These are phyloP conservation scores for Sebastes miniatus DNA, from an alignment of 2,797 vertebrate species.

Conservation along the genomic window DNA sequence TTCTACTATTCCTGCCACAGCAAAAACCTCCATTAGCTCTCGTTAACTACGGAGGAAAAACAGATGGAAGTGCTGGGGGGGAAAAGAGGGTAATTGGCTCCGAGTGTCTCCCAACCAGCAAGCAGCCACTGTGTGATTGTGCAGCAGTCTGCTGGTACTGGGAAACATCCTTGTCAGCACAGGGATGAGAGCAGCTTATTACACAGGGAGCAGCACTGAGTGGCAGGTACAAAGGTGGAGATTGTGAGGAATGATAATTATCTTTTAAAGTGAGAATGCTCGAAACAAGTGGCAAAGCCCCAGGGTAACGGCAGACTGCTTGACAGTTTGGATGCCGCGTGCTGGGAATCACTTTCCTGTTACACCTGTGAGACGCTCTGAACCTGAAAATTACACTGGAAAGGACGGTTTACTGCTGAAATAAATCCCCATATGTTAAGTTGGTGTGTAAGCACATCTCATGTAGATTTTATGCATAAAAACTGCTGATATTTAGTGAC, in stretches of 20 bases:
- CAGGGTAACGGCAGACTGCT: conserved; percentile 9
- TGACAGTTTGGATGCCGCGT: conserved; percentile 15
- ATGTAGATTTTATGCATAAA: not conserved
- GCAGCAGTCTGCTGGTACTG: conserved; percentile 26
- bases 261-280: conserved; percentile 43
- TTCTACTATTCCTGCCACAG: not conserved
- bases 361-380: not conserved
- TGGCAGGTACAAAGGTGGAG: conserved; percentile 53
- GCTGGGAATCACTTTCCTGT: not conserved
- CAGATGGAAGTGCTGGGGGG: not conserved
- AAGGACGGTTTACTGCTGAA: not conserved
- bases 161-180: conserved; percentile 60
- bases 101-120: conserved; percentile 3
- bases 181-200: conserved; percentile 46
- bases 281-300: not conserved
- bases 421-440: not conserved
- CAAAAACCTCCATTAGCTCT: conserved; percentile 42
- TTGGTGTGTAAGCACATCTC: not conserved
- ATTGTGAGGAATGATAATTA: conserved; percentile 50
- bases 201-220: conserved; percentile 40
- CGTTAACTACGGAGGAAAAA: conserved; percentile 16
- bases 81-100: conserved; percentile 51
- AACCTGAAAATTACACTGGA: not conserved
- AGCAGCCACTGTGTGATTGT: conserved; percentile 30
- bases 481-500: not conserved